A percentile compares a stretch with the other conserved stretches of the same genome.
Conservation (phyloP, 1,140 invertebrate species). For the Drosophila nebulosa region DNA sequence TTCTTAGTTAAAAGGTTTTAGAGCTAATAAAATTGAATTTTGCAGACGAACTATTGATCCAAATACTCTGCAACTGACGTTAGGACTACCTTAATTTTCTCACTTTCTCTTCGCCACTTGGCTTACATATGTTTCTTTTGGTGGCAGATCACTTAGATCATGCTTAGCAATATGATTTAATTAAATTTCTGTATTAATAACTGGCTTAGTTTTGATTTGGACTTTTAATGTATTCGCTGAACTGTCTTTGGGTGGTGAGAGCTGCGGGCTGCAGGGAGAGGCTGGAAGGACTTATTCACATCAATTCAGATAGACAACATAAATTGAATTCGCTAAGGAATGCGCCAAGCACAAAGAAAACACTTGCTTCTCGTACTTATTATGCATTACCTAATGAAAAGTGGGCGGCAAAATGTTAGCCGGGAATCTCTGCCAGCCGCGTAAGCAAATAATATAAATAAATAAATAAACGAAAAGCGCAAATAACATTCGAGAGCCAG, state of each 20-base stretch:
- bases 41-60: too few species aligned
- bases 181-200: too few species aligned
- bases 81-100: too few species aligned
- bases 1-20: not conserved
- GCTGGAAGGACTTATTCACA: too few species aligned
- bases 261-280: not conserved
- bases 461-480: conserved; percentile 78
- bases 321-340: conserved; percentile 61
- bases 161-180: too few species aligned
- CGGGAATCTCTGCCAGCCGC: conserved; percentile 27
- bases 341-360: conserved; percentile 3
- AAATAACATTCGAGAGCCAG: conserved; percentile 79
- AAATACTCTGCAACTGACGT: too few species aligned
- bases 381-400: conserved; percentile 78
- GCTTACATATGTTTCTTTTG: too few species aligned
- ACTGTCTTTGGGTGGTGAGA: not conserved
- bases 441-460: conserved; percentile 79
- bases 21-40: too few species aligned
- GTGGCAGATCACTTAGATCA: too few species aligned
- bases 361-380: conserved; percentile 44
- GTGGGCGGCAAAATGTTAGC: conserved; percentile 32
- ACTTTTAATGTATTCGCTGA: not conserved
- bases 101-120: too few species aligned
- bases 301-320: conserved; percentile 32
- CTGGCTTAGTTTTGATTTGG: not conserved